Base-by-base conservation (phyloP, 2,888 invertebrate species). In the Agrotis exclamationis region DNA sequence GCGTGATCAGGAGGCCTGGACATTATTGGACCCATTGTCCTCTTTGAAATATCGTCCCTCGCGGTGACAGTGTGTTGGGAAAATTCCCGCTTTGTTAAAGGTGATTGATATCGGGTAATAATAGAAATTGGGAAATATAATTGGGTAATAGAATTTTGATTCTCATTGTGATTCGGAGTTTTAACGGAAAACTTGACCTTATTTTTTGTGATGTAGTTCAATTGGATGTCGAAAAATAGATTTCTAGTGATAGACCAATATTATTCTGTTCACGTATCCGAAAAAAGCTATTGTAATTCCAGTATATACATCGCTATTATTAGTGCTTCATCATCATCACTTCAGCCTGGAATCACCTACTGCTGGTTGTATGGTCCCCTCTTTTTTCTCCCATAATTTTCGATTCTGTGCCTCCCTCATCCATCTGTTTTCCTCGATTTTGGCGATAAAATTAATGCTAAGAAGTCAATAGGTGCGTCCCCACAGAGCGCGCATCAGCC, bases 41-140 rank as follows among this genome's bases (percentile, higher is more conserved):
- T 75, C 74, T 76, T 70, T 85, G 79, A 84, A 76, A 83, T 87
- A 85, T 83, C 71, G 78, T 65, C 80, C 53, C 74, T 80, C 83
- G 79, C 70, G 44, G 56, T 84, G 82, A 79, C 84, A 83, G 84
- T 59, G 72, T 80, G 72, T 72, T 67, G 71, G 69, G 80, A 82
- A 78, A 84, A 82, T 80, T 66, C 60, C 69, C 64, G 78, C 83
- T 80, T 83, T 84, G 83, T 84, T 80, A 50, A 59, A 60, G 53
- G 68, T 84, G 78, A 84, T 84, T 74, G 80, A 80, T 80, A 80
- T 56, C 63, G 60, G 74, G 67, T 74, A 63, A 72, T 72, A 80
- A 74, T 39, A 47, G 53, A 63, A 51, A 63, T 79, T 24, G 48
- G 63, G 76, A 47, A 59, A 53, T 75, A 75, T 75, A 70, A 75